Conservation (phyloP, 2,113 vertebrate species). For the Delphinus delphis region DNA sequence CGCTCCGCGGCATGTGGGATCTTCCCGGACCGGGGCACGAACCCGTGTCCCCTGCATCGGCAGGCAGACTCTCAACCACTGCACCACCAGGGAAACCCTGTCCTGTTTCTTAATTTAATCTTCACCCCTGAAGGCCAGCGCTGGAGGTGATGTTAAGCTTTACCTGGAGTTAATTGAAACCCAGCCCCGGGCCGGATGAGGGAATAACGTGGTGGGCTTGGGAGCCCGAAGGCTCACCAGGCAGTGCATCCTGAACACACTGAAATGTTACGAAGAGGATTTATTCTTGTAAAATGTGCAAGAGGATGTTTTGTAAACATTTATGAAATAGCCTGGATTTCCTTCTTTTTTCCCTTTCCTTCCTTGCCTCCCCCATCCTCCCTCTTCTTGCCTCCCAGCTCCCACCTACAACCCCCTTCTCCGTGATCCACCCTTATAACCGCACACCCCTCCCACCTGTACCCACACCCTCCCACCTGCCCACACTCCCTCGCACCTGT, state of each 20-base stretch:
- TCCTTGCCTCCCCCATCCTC: rapidly evolving
- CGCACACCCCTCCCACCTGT: neutral
- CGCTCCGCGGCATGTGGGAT: too few relatives aligned
- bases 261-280: rapidly evolving
- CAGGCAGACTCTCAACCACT: too few relatives aligned
- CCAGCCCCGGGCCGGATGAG: neutral
- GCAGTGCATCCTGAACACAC: rapidly evolving
- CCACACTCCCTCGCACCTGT: neutral
- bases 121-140: neutral
- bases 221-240: rapidly evolving
- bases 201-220: rapidly evolving
- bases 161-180: neutral
- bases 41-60: too few relatives aligned
- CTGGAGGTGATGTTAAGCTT: rapidly evolving
- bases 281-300: neutral
- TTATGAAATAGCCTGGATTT: neutral
- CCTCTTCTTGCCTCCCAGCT: rapidly evolving
- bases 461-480: neutral
- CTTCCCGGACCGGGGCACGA: too few relatives aligned
- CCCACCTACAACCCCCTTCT: neutral
- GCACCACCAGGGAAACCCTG: too few relatives aligned
- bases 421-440: neutral
- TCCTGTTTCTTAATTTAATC: neutral
- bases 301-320: rapidly evolving
- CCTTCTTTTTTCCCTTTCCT: too few relatives aligned